Evolutionary conservation across 2,113 vertebrate genomes (phyloP), one percentile per base, ranked within the genome.

Genomic region (Cariama cristata): DNA sequence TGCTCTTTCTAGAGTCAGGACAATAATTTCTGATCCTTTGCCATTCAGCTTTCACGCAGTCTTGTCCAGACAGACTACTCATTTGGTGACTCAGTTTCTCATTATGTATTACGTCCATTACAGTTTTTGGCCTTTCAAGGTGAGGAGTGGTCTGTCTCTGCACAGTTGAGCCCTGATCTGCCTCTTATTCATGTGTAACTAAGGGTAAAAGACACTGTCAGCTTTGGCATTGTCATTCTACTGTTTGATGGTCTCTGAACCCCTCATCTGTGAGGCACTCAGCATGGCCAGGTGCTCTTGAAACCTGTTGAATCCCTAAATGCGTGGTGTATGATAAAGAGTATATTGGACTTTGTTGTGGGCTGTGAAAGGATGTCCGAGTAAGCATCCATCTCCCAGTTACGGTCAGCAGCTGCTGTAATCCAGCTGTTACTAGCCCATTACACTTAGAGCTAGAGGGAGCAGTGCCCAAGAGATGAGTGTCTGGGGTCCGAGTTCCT

Each of bases 321-420:
- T 2, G 21, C 12, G 0, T 0, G 0, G n/a, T 9, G 44, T 23
- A 2, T 8, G 20, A 1, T 4, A 63, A 62, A 15, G 60, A 20
- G 4, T 6, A 0, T 2, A 0, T 26, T 40, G 77, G 50, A 8
- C 2, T 44, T 30, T 22, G 63, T 26, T 2, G 3, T 44, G 87
- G 40, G 59, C 44, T 44, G 68, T 19, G 77, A 10, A 22, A 8
- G 80, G 85, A 9, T 33, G 55, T 23, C n/a, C 52, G 82, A n/a
- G 47, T 16, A 17, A 44, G n/a, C 38, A 5, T 79, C 58, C 66
- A 75, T 30, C 32, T 60, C 47, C 45, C 79, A 23, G 30, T 22
- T 38, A 6, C 22, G 14, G 73, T 32, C 42, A 28, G 76, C 63
- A 62, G 79, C 86, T 86, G 79, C 84, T 26, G 11, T 16, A 33